Base-by-base conservation (phyloP, 1,140 invertebrate species). In the Drosophila kohkoa region DNA sequence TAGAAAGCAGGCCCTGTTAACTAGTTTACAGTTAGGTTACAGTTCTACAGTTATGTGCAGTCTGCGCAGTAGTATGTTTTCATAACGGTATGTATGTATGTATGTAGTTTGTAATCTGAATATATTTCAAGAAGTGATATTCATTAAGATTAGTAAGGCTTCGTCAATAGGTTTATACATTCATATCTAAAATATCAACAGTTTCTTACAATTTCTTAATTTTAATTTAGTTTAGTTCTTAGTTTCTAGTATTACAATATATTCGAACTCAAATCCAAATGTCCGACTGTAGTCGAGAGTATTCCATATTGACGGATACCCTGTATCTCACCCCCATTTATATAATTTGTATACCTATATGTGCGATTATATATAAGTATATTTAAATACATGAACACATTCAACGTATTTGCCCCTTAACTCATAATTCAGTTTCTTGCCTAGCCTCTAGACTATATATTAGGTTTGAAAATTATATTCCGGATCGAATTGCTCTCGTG, bases 131-230 rank as follows among this genome's bases (percentile, higher is more conserved):
- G 73, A 59, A 67, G 60, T 85, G 77, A 64, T 64, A 46, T 70
- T 51, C 58, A 66, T 78, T 85, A 81, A 81, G 67, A 67, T 77
- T 85, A 85, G 67, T 85, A 85, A 85, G 81, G 81, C 81, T 77
- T 66, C 65, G 70, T 70, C 54, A 68, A 75, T 77, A 75, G 74
- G 59, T 32, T 81, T 58, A 59, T 75, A 69, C 75, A 77, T 64
- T 65, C 59, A 69, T 69, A 60, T 85, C 66, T 43, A 74, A 62
- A 80, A 74, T 73, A 73, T 62, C 54, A 68, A 67, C 63, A 59
- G 60, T 28, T 63, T 63, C 46, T 63, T 63, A 67, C 63, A 59
- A 49, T 43, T 64, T 64, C 48, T 63, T 52, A 52, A 11, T 20
- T 52, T 13, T 63, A 25, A 11, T 55, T 16, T n/a, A 11, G 35